Evolutionary conservation across 2,888 invertebrate genomes (phyloP).

Genomic region (Coleophora deauratella): DNA sequence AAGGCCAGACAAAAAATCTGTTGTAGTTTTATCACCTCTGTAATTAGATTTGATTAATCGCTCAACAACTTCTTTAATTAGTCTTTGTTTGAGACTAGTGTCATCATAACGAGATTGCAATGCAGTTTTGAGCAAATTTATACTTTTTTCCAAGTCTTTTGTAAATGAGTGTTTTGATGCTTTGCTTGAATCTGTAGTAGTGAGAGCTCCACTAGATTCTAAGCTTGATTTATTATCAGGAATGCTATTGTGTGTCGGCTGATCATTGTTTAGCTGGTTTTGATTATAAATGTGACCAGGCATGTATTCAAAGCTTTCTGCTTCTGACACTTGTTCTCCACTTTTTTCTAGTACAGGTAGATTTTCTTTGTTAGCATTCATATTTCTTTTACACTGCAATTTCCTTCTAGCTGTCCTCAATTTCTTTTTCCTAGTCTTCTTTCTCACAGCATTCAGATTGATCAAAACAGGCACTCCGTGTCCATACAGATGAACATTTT

Average conservation of each 20-base stretch:
- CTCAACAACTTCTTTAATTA: slow-evolving; percentile 78
- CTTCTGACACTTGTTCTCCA: slow-evolving; percentile 64
- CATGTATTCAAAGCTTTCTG: slow-evolving; percentile 80
- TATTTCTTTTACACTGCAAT: slow-evolving; percentile 27
- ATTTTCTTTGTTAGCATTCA: slow-evolving; percentile 25
- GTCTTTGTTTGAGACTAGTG: slow-evolving; percentile 73
- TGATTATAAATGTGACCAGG: slow-evolving; percentile 74
- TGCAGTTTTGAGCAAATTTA: slow-evolving; percentile 74
- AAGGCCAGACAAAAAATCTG: slow-evolving; percentile 62
- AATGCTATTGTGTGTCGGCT: slow-evolving; percentile 25
- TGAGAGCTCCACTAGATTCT: slow-evolving; percentile 53
- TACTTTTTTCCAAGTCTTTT: slow-evolving; percentile 76
- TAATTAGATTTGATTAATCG: slow-evolving; percentile 75
- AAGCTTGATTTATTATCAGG: slow-evolving; percentile 58
- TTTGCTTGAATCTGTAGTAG: slow-evolving; percentile 56
- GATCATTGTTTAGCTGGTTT: slow-evolving; percentile 40
- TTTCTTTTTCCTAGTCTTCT: slow-evolving; percentile 39
- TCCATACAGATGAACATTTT: slow-evolving; percentile 13
- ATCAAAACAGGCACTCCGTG: slow-evolving; percentile 48
- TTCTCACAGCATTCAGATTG: slow-evolving; percentile 48
- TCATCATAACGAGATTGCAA: slow-evolving; percentile 75
- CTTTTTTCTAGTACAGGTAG: slow-evolving; percentile 36
- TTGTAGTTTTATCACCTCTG: slow-evolving; percentile 70
- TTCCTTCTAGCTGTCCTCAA: slow-evolving; percentile 31
- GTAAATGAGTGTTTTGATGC: slow-evolving; percentile 57